phyloP scores from a whole-genome alignment of 2,113 vertebrate species.

The Mixornis gularis region DNA sequence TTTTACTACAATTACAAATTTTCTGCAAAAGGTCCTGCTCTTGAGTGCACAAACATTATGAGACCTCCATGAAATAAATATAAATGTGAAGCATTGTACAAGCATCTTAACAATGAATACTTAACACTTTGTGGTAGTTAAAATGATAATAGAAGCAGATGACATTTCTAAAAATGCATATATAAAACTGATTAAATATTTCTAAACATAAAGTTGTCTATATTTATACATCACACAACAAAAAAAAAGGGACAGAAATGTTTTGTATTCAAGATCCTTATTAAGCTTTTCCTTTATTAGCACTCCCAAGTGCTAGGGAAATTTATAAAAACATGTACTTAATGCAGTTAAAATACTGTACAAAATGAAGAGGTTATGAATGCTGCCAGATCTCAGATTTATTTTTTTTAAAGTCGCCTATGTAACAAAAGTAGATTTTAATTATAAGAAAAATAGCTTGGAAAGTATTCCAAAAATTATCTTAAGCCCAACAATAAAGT shows the following conservation, averaged over 20 bases:
- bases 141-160: slow-evolving; percentile 62
- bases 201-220: slow-evolving; percentile 62
- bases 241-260: slow-evolving; percentile 64
- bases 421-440: slow-evolving; percentile 76
- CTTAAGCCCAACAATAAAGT: slow-evolving; percentile 69
- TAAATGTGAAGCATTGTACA: slow-evolving; percentile 46
- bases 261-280: slow-evolving; percentile 67
- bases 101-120: slow-evolving; percentile 57
- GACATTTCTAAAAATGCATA: slow-evolving; percentile 62
- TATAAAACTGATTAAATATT: slow-evolving; percentile 63
- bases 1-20: neutral
- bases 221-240: slow-evolving; percentile 65
- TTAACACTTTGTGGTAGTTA: slow-evolving; percentile 57
- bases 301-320: slow-evolving; percentile 69
- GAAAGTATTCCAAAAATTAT: slow-evolving; percentile 71
- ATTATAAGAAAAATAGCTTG: slow-evolving; percentile 74
- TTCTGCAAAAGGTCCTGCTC: neutral
- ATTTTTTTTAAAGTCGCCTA: slow-evolving; percentile 73
- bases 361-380: slow-evolving; percentile 71
- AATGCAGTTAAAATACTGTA: slow-evolving; percentile 83
- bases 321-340: slow-evolving; percentile 74
- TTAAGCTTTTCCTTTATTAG: slow-evolving; percentile 69
- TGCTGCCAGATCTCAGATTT: slow-evolving; percentile 76
- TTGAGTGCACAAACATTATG: slow-evolving; percentile 52
- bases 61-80: slow-evolving; percentile 64